phyloP scores from a whole-genome alignment of 1,140 invertebrate genomes.

The Eriosoma lanigerum region DNA sequence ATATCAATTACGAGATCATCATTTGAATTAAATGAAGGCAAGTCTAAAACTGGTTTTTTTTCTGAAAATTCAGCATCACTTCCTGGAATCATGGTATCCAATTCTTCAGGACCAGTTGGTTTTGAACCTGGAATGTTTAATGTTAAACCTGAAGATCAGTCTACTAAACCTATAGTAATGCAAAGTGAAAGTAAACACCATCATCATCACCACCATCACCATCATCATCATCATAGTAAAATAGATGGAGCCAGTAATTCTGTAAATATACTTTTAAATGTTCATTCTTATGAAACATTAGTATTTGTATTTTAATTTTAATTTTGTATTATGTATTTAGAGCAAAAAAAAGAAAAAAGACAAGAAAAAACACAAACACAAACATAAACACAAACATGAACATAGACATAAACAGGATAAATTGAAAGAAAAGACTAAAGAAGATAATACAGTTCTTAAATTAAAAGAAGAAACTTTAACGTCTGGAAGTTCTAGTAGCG shows the following conservation, averaged over 20 bases:
- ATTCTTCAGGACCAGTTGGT: slow-evolving; percentile 62
- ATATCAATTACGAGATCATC: slow-evolving; percentile 51
- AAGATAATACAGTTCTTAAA: slow-evolving; percentile 58
- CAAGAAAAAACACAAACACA: slow-evolving; percentile 80
- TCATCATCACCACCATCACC: slow-evolving; percentile 37
- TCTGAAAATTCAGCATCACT: slow-evolving; percentile 75
- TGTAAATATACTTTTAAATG: slow-evolving; percentile 61
- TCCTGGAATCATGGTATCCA: slow-evolving; percentile 66
- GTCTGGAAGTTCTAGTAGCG: slow-evolving; percentile 67
- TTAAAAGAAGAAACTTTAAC: slow-evolving; percentile 66
- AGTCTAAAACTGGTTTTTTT: slow-evolving; percentile 67
- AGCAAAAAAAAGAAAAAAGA: slow-evolving; percentile 77
- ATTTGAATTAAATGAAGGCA: slow-evolving; percentile 58
- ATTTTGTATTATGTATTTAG: slow-evolving; percentile 47
- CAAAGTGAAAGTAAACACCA: slow-evolving; percentile 29
- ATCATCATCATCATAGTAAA: slow-evolving; percentile 39
- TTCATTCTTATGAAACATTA: slow-evolving; percentile 42
- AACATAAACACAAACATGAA: slow-evolving; percentile 74
- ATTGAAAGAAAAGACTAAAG: slow-evolving; percentile 56
- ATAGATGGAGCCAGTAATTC: slow-evolving; percentile 60
- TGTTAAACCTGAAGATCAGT: slow-evolving; percentile 57
- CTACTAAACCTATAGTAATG: background rate
- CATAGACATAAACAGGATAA: slow-evolving; percentile 67
- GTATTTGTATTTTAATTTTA: too few species aligned
- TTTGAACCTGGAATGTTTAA: slow-evolving; percentile 81